Conservation (phyloP, 2,888 invertebrate genomes). For the Coelopa pilipes region DNA sequence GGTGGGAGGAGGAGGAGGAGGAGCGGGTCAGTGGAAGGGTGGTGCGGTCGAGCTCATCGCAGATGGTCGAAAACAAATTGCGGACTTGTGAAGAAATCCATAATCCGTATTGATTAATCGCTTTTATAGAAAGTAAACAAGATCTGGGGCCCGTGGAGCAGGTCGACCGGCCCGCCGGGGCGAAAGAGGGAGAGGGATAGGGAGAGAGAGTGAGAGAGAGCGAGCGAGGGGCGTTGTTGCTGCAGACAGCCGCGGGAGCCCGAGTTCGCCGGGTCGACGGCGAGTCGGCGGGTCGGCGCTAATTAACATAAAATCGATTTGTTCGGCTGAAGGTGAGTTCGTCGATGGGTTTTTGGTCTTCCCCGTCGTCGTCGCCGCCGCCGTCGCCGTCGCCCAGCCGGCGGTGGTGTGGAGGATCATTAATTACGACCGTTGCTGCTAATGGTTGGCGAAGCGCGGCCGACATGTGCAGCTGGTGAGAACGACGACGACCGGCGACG, state of each 20-base stretch:
- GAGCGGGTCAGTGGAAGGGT: too few relatives aligned
- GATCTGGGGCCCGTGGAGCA: conserved; percentile 3
- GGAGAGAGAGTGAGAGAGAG: background rate
- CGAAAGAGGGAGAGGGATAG: background rate
- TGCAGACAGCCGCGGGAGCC: conserved; percentile 5
- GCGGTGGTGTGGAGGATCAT: too few relatives aligned
- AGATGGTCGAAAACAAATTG: conserved; percentile 35
- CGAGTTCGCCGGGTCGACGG: background rate
- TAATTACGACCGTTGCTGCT: too few relatives aligned
- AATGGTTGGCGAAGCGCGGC: too few relatives aligned
- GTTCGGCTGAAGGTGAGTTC: conserved; percentile 22
- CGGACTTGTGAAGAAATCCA: conserved; percentile 37
- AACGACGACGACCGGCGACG: background rate
- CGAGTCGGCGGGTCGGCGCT: conserved; percentile 5
- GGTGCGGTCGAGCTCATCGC: background rate
- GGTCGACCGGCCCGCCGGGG: background rate
- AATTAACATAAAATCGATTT: conserved; percentile 37
- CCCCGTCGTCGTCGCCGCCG: background rate
- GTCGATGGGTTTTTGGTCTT: conserved; percentile 9
- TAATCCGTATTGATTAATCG: conserved; percentile 42
- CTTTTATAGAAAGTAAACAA: conserved; percentile 36
- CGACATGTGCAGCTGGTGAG: background rate
- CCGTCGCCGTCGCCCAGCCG: too few relatives aligned
- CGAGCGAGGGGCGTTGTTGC: too few relatives aligned
- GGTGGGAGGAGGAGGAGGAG: too few relatives aligned